Evolutionary conservation across 2,797 vertebrate genomes (phyloP).

Genomic region (Helarctos malayanus): DNA sequence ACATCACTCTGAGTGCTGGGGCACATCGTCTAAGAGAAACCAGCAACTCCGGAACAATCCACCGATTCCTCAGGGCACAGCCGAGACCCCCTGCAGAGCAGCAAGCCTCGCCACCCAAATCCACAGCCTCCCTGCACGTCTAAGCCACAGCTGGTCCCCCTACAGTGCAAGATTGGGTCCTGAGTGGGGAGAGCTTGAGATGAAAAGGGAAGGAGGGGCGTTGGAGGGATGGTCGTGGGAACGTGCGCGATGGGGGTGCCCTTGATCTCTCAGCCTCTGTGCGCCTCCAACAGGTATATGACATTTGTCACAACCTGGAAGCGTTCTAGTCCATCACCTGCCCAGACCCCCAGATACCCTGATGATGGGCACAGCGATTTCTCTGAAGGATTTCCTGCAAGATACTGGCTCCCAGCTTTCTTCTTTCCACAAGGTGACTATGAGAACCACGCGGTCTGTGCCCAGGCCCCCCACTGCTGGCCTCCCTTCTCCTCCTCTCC

Average conservation of each 20-base stretch:
- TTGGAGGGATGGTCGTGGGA: not conserved
- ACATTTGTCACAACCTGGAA: conserved; percentile 3
- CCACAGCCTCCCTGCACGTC: not conserved
- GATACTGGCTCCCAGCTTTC: conserved; percentile 88
- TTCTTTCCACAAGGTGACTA: conserved; percentile 87
- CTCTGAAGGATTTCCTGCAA: conserved; percentile 72
- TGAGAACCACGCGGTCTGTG: not conserved
- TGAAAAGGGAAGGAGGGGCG: not conserved
- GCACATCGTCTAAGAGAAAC: not conserved
- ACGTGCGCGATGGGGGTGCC: fast-evolving
- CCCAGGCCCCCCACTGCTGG: not conserved
- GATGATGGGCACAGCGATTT: fast-evolving
- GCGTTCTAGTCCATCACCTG: fast-evolving
- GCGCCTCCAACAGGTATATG: conserved; percentile 66
- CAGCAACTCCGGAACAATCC: not conserved
- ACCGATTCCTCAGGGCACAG: not conserved
- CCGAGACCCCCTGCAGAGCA: not conserved
- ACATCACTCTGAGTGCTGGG: no score
- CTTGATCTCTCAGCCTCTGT: not conserved
- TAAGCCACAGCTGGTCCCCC: not conserved
- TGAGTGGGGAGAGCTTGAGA: not conserved
- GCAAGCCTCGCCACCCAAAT: not conserved
- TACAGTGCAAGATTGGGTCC: not conserved
- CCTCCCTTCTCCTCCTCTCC: not conserved
- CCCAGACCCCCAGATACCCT: not conserved